Conservation (phyloP, 2,113 vertebrate genomes). For the Hippopotamus amphibius region DNA sequence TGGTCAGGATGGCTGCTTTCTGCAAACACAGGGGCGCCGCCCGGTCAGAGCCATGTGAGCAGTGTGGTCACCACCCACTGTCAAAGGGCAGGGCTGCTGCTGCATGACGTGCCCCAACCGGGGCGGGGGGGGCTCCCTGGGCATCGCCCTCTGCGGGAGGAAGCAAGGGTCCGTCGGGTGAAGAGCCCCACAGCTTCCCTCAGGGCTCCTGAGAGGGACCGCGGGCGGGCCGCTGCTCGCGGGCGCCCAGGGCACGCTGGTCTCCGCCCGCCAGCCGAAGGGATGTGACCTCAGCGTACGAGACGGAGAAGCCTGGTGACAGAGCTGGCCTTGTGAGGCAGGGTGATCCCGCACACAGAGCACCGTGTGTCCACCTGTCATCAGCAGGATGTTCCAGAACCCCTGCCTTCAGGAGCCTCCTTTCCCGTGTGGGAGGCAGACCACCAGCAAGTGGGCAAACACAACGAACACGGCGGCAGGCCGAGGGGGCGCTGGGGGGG, state of each 20-base stretch:
- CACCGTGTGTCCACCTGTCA: background rate
- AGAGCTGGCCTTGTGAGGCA: background rate
- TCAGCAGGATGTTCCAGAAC: background rate
- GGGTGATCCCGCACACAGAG: background rate
- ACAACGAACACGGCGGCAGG: too few relatives aligned
- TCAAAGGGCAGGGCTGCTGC: background rate
- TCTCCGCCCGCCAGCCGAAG: background rate
- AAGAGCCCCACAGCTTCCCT: background rate
- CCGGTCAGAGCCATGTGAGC: background rate
- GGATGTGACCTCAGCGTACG: accelerated
- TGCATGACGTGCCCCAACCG: background rate
- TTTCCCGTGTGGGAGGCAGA: background rate
- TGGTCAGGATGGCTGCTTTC: constrained; percentile 96
- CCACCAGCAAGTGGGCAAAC: background rate
- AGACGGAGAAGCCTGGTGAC: background rate
- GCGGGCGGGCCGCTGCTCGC: background rate
- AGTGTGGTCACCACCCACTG: background rate
- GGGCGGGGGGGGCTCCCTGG: background rate
- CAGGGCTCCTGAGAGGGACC: background rate
- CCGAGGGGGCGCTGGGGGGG: too few relatives aligned
- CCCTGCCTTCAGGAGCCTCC: background rate
- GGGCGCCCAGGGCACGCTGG: background rate
- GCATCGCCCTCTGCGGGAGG: background rate
- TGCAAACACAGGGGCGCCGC: constrained; percentile 70
- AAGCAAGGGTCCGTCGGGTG: background rate